Evolutionary conservation across 2,888 invertebrate genomes (phyloP).

Genomic region (Protonemura montana): DNA sequence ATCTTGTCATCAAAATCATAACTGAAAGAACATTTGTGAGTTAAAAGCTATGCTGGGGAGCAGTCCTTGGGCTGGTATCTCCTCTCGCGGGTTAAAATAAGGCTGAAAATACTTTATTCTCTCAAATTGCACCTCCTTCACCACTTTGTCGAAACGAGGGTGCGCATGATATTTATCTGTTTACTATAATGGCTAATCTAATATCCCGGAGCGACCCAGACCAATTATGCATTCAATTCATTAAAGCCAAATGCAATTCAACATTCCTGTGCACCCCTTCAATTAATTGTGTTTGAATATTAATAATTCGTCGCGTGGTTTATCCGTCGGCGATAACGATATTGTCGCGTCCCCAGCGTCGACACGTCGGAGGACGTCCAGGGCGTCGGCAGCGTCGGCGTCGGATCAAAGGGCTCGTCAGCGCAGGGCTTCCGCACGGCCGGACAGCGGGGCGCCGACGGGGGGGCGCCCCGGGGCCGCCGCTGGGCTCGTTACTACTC

Average conservation of each 20-base stretch:
- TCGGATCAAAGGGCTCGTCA: conserved; percentile 35
- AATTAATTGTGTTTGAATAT: conserved; percentile 27
- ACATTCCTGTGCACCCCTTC: background rate
- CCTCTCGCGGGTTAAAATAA: no score
- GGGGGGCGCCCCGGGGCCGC: background rate
- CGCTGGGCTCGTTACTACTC: conserved; percentile 20
- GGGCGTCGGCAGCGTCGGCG: background rate
- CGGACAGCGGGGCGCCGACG: background rate
- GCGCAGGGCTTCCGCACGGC: conserved; percentile 29
- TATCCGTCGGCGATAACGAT: conserved; percentile 19
- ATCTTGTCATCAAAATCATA: no score
- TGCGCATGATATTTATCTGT: background rate
- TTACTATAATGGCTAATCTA: background rate
- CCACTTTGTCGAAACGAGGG: background rate
- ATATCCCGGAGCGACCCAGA: background rate
- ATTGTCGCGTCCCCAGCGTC: background rate
- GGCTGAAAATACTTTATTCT: no score
- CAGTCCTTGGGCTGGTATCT: no score
- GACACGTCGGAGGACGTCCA: background rate
- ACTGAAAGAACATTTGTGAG: no score
- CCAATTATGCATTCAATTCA: background rate
- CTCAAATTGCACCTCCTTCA: background rate
- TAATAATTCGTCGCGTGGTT: conserved; percentile 10
- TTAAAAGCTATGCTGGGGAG: no score
- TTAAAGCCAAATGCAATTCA: background rate